Evolutionary conservation across 2,888 invertebrate genomes (phyloP), one percentile per base, ranked within the genome.

Genomic region (Lasioglossum vierecki): DNA sequence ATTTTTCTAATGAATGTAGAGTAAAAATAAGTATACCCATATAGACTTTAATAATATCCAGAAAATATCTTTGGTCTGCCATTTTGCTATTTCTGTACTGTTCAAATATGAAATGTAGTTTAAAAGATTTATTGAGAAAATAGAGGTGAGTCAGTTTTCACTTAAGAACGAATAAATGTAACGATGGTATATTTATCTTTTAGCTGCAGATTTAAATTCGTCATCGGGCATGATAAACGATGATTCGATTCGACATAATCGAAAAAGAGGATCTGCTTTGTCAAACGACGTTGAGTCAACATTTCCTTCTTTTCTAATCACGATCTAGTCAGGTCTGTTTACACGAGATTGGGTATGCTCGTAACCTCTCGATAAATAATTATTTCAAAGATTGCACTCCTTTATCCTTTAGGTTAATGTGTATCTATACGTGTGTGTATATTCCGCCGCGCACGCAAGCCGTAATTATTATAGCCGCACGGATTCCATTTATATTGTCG

Each of bases 221-320:
- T n/a, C 11, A 57, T 57, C 9, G n/a, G 57, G 1, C 57, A 8
- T 1, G 57, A 57, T 57, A 11, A 4, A 57, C 57, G 63, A 74
- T 49, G 79, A 78, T 84, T 80, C 81, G 71, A 74, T 83, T 81
- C 26, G 74, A 73, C 79, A 60, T 75, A 78, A 88, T 88, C 88
- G 80, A 75, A 76, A 82, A 78, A 35, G 76, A 71, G 63, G 68
- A 70, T 81, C 77, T 22, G 53, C 22, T 39, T 88, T 82, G 80
- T 83, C 77, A 72, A 57, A 66, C 44, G 35, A 60, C 82, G 82
- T 79, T 83, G 79, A 79, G 84, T 84, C 86, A 78, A 83, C 77
- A 80, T 68, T 73, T 75, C 71, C 49, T 26, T 44, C 39, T 72
- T 11, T 57, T 9, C 41, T 30, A 18, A 77, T 72, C 81, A 68